Evolutionary conservation across 2,888 invertebrate genomes (phyloP).

Genomic region (Drosophila maculinotata): DNA sequence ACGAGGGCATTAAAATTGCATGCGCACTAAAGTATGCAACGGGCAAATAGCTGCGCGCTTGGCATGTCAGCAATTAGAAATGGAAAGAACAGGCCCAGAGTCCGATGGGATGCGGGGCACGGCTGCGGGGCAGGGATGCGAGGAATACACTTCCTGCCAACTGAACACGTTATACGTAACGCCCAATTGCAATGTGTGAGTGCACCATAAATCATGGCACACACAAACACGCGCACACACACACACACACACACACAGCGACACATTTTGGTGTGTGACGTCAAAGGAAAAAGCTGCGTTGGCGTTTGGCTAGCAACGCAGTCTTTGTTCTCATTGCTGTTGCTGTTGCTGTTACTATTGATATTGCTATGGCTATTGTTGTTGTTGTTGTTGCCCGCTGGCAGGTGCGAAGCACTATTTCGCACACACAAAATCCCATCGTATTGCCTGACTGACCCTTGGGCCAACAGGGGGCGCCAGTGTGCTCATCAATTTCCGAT

Average conservation of each 20-base stretch:
- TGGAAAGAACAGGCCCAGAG: constrained; percentile 16
- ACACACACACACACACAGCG: background rate
- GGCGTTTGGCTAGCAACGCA: constrained; percentile 31
- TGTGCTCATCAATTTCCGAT: constrained; percentile 41
- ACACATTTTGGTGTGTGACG: constrained; percentile 43
- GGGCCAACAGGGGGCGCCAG: constrained; percentile 25
- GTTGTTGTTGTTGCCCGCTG: too few species aligned
- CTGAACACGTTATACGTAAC: constrained; percentile 40
- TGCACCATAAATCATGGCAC: constrained; percentile 62
- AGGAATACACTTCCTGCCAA: constrained; percentile 22
- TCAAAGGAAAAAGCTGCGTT: constrained; percentile 59
- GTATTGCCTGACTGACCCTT: constrained; percentile 1
- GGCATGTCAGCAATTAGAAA: constrained; percentile 50
- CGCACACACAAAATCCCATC: constrained; percentile 3
- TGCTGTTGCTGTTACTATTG: constrained; percentile 10
- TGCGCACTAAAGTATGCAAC: constrained; percentile 73
- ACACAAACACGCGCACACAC: constrained; percentile 15
- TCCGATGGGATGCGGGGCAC: too few species aligned
- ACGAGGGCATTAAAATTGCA: constrained; percentile 72
- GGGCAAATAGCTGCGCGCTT: constrained; percentile 29
- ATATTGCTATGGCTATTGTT: constrained; percentile 2
- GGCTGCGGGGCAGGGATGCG: too few species aligned
- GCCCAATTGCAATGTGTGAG: constrained; percentile 53
- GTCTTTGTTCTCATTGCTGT: constrained; percentile 11
- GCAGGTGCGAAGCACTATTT: constrained; percentile 29